These are phyloP conservation scores for Caenorhabditis uteleia DNA, from an alignment of 2,888 invertebrate species.

Conservation along the genomic window DNA sequence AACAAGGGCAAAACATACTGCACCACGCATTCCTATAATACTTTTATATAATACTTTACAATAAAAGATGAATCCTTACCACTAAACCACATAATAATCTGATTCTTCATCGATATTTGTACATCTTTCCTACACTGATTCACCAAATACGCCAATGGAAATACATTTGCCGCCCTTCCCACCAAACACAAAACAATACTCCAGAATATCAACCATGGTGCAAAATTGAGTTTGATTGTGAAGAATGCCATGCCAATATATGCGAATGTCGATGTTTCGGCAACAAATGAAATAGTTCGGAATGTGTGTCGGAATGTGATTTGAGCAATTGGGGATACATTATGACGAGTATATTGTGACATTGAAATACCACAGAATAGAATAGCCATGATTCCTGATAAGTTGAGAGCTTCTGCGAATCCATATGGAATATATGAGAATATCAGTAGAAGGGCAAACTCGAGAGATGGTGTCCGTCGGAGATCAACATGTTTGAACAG, in stretches of 20 bases:
- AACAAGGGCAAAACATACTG: conserved; percentile 95
- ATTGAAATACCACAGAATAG: conserved; percentile 97
- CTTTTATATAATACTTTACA: conserved; percentile 1
- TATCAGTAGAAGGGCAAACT: conserved; percentile 97
- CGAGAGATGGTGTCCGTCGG: conserved; percentile 93
- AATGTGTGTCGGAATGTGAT: conserved; percentile 99
- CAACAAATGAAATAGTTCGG: conserved; percentile 91
- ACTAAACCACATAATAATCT: conserved; percentile 99
- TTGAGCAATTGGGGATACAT: conserved; percentile 95
- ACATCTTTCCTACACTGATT: conserved; percentile 83
- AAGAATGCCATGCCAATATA: conserved; percentile 92
- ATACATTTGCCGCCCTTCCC: conserved; percentile 94
- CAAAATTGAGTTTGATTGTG: conserved; percentile 91
- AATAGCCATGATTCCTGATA: conserved; percentile 98
- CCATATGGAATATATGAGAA: conserved; percentile 98
- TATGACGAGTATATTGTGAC: conserved; percentile 99
- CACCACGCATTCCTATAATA: conserved; percentile 81
- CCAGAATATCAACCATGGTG: conserved; percentile 88
- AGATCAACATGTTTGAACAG: conserved; percentile 93
- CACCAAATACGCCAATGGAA: conserved; percentile 88
- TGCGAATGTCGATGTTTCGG: conserved; percentile 96
- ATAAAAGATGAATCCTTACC: conserved; percentile 73
- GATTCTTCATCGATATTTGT: conserved; percentile 97
- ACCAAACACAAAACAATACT: conserved; percentile 88
- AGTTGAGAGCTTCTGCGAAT: conserved; percentile 91